These are phyloP conservation scores for Sarcophaga carnaria DNA, from an alignment of 2,888 invertebrate genomes.

Conservation along the genomic window DNA sequence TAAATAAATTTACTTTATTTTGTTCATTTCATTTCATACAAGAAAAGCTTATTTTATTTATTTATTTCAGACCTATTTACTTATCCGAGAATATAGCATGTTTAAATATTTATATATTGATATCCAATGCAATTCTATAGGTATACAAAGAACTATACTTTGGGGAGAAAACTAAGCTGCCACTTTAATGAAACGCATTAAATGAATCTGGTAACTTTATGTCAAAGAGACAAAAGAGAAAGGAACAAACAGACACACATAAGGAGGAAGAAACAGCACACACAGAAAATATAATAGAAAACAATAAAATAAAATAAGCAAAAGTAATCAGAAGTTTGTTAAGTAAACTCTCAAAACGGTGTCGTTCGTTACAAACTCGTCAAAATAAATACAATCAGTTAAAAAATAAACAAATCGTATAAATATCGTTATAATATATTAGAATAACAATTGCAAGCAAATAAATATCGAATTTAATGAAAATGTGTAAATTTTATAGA, in stretches of 20 bases:
- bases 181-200: background rate
- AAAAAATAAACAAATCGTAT: conserved; percentile 44
- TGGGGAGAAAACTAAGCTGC: background rate
- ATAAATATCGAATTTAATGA: background rate
- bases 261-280: conserved; percentile 38
- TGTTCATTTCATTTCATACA: too few relatives aligned
- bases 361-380: conserved; percentile 55
- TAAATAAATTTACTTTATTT: too few relatives aligned
- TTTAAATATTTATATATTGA: too few relatives aligned
- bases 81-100: too few relatives aligned
- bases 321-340: conserved; percentile 68
- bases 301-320: conserved; percentile 65
- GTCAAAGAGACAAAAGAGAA: background rate
- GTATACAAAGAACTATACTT: background rate
- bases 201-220: conserved; percentile 14
- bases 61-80: too few relatives aligned
- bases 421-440: conserved; percentile 31
- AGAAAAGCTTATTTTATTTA: too few relatives aligned
- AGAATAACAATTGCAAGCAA: background rate
- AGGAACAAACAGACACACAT: conserved; percentile 40
- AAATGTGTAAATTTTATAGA: conserved; percentile 37
- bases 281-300: conserved; percentile 65
- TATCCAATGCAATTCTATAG: too few relatives aligned
- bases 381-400: conserved; percentile 36
- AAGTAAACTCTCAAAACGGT: conserved; percentile 65